Evolutionary conservation across 2,888 invertebrate genomes (phyloP).

Genomic region (Ennomos erosarius): DNA sequence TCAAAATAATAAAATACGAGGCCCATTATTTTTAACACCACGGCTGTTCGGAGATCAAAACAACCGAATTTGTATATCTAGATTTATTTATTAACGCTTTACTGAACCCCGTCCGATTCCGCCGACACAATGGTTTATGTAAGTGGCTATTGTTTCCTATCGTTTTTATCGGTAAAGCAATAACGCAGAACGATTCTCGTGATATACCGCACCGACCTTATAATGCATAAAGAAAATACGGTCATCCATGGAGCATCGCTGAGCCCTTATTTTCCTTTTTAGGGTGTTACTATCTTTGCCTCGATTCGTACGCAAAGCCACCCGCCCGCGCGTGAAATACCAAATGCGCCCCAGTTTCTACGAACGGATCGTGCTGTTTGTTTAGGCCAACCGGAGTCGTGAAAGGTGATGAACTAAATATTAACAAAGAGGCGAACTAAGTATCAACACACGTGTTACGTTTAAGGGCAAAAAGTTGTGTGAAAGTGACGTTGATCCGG

Average conservation of each 20-base stretch:
- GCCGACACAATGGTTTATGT: conserved; percentile 64
- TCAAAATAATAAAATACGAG: conserved; percentile 32
- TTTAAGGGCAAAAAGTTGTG: conserved; percentile 54
- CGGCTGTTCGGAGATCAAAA: conserved; percentile 52
- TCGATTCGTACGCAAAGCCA: conserved; percentile 79
- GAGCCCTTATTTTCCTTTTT: conserved; percentile 81
- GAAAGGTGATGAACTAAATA: conserved; percentile 77
- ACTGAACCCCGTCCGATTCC: conserved; percentile 52
- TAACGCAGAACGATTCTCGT: conserved; percentile 70
- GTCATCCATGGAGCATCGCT: conserved; percentile 73
- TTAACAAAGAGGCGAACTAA: conserved; percentile 66
- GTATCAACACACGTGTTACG: conserved; percentile 59
- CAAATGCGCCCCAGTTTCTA: conserved; percentile 82
- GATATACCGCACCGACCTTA: conserved; percentile 71
- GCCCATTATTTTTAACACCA: conserved; percentile 22
- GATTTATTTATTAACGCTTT: conserved; percentile 48
- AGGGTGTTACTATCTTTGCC: conserved; percentile 78
- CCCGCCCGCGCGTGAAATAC: conserved; percentile 81
- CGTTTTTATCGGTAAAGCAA: conserved; percentile 69
- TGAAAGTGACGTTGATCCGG: conserved; percentile 55
- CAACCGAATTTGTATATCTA: conserved; percentile 44
- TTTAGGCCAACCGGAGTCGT: conserved; percentile 73
- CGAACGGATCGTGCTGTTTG: conserved; percentile 78
- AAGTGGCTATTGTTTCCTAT: conserved; percentile 68
- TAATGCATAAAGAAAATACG: conserved; percentile 79